Conservation (phyloP, 2,113 vertebrate genomes). For the Sterrhoptilus dennistouni region DNA sequence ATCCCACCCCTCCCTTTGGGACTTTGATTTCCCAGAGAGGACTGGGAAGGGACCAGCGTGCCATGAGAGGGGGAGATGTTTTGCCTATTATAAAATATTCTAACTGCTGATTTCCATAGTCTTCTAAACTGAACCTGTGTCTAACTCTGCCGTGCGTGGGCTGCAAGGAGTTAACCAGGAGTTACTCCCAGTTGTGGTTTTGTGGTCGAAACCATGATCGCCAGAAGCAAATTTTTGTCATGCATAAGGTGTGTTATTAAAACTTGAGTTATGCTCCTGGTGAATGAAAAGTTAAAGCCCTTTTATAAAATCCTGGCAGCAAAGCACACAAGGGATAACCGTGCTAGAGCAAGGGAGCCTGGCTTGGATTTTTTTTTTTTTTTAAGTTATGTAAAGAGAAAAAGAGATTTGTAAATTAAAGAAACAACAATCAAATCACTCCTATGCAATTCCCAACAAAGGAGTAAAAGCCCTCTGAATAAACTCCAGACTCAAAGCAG, state of each 20-base stretch:
- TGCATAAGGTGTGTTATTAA: conserved; percentile 84
- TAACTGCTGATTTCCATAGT: conserved; percentile 23
- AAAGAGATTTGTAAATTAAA: conserved; percentile 60
- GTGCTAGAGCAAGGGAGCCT: neutral
- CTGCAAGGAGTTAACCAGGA: conserved; percentile 79
- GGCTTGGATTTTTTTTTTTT: neutral
- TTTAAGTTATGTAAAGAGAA: conserved; percentile 39
- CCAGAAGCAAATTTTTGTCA: conserved; percentile 85
- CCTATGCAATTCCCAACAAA: conserved; percentile 1
- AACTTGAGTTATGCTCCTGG: conserved; percentile 77
- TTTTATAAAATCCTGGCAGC: conserved; percentile 71
- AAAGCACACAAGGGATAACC: conserved; percentile 54
- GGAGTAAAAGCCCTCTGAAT: conserved; percentile 19
- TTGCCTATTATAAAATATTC: conserved; percentile 32
- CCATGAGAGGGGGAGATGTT: neutral
- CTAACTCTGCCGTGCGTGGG: conserved; percentile 27
- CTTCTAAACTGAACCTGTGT: neutral
- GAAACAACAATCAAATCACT: neutral
- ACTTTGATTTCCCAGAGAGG: neutral
- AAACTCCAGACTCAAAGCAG: conserved; percentile 49
- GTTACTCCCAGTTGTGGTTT: conserved; percentile 80
- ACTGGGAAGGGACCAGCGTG: neutral
- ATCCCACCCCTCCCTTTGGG: neutral
- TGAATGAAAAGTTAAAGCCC: conserved; percentile 83
- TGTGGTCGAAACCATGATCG: conserved; percentile 87